A percentile compares a stretch with the other conserved stretches of the same genome.
These are phyloP conservation scores for Synanthedon tipuliformis DNA, from an alignment of 2,888 invertebrate species.

Conservation along the genomic window DNA sequence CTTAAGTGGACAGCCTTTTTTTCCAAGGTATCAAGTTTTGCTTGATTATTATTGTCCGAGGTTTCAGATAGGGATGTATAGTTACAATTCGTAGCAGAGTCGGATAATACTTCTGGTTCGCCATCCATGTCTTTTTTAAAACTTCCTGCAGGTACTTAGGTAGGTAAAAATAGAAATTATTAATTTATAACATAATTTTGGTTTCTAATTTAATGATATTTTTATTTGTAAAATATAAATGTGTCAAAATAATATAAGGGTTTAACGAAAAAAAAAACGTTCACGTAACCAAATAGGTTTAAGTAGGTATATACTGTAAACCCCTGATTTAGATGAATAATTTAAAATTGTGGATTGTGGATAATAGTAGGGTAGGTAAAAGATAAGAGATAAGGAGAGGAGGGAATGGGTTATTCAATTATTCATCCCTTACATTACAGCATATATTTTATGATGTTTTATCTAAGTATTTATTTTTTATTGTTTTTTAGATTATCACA, in stretches of 20 bases:
- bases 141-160: no score
- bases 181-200: slow-evolving; percentile 32
- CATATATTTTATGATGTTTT: no score
- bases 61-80: slow-evolving; percentile 43
- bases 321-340: no score
- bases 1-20: slow-evolving; percentile 57
- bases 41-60: slow-evolving; percentile 48
- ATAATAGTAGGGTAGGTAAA: no score
- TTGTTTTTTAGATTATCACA: no score
- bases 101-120: slow-evolving; percentile 49
- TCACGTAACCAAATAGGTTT: background rate
- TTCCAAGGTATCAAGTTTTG: slow-evolving; percentile 53
- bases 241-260: slow-evolving; percentile 3
- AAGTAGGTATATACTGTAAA: no score
- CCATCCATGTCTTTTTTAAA: slow-evolving; percentile 39
- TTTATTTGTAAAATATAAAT: slow-evolving; percentile 8
- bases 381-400: no score
- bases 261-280: slow-evolving; percentile 3
- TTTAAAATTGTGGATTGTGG: no score
- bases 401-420: no score
- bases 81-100: slow-evolving; percentile 49
- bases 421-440: no score
- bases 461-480: no score
- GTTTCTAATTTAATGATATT: slow-evolving; percentile 13
- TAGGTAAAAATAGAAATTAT: slow-evolving; percentile 6